Evolutionary conservation across 2,113 vertebrate species (phyloP).

Genomic region (Caracal caracal): DNA sequence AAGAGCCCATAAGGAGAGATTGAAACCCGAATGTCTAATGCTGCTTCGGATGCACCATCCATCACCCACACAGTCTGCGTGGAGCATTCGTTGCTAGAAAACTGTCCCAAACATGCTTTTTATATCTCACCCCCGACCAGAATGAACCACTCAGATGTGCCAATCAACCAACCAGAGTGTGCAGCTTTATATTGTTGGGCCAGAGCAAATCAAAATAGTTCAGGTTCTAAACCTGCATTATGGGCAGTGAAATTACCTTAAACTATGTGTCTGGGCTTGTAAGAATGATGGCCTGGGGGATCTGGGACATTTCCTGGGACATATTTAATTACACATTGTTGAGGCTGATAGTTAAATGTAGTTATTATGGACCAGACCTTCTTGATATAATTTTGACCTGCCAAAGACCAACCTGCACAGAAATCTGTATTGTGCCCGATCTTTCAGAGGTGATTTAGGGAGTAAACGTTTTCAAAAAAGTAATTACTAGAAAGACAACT

Average conservation of each 20-base stretch:
- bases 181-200: background rate
- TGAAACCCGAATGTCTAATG: slow-evolving; percentile 82
- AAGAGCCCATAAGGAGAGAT: slow-evolving; percentile 81
- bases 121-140: background rate
- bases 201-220: background rate
- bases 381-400: background rate
- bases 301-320: background rate
- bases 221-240: background rate
- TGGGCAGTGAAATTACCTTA: background rate
- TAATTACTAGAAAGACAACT: background rate
- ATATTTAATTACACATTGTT: background rate
- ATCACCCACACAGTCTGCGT: slow-evolving; percentile 78
- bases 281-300: background rate
- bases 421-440: background rate
- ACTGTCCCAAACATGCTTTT: background rate
- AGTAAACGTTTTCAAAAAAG: background rate
- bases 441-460: background rate
- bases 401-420: background rate
- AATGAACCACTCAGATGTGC: background rate
- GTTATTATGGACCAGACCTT: background rate
- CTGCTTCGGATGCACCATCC: slow-evolving; percentile 77
- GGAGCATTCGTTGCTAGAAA: slow-evolving; percentile 50
- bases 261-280: background rate
- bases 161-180: background rate
- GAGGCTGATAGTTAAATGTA: background rate